Evolutionary conservation across 2,113 vertebrate genomes (phyloP).

Genomic region (Lipophrys pholis): DNA sequence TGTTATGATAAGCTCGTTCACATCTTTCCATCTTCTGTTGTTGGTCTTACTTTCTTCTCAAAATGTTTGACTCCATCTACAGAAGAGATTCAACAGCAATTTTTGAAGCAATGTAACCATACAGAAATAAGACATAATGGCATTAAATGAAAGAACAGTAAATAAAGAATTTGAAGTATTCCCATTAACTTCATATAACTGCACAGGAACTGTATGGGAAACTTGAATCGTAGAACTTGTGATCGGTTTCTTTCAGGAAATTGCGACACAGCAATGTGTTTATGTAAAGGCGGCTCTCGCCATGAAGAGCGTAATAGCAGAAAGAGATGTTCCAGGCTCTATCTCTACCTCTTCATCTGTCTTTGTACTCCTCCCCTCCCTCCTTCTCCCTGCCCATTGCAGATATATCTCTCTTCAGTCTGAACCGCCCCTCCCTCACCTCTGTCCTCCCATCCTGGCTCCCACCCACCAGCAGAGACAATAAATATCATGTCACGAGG

Average conservation of each 20-base stretch:
- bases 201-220: background rate
- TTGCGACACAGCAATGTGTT: background rate
- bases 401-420: slow-evolving; percentile 71
- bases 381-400: slow-evolving; percentile 39
- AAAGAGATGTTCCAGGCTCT: slow-evolving; percentile 79
- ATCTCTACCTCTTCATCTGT: slow-evolving; percentile 84
- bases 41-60: too few relatives aligned
- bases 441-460: slow-evolving; percentile 69
- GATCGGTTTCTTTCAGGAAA: slow-evolving; percentile 24
- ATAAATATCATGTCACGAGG: slow-evolving; percentile 99
- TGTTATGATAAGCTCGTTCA: too few relatives aligned
- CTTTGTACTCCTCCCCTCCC: slow-evolving; percentile 79
- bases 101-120: too few relatives aligned
- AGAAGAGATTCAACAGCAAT: too few relatives aligned
- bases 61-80: too few relatives aligned
- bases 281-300: slow-evolving; percentile 20
- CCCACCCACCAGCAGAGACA: slow-evolving; percentile 87
- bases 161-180: too few relatives aligned
- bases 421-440: slow-evolving; percentile 49
- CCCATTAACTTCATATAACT: too few relatives aligned
- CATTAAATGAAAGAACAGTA: too few relatives aligned
- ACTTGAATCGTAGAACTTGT: background rate
- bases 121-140: too few relatives aligned
- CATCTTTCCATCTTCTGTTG: too few relatives aligned
- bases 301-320: slow-evolving; percentile 13